Percentiles rank a stretch among this genome's conserved stretches.
phyloP scores from a whole-genome alignment of 1,140 invertebrate genomes.

The Maconellicoccus hirsutus region DNA sequence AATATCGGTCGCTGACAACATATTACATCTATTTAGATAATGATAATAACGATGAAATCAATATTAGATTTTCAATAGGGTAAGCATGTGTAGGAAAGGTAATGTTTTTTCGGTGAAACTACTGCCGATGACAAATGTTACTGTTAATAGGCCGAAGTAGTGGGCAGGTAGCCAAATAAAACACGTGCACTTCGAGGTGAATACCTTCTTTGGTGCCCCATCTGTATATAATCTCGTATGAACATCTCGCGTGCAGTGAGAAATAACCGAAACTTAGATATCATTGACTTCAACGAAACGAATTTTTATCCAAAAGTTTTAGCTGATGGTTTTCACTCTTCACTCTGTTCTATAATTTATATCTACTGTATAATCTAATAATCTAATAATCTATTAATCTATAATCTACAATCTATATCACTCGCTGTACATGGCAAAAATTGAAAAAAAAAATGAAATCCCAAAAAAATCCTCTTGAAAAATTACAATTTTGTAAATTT shows the following conservation, averaged over 20 bases:
- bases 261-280: neutral
- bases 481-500: no score
- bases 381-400: no score
- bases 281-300: neutral
- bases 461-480: no score
- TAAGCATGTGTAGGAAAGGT: neutral
- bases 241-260: neutral
- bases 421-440: no score
- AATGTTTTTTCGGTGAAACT: neutral
- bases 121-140: constrained; percentile 11
- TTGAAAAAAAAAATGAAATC: no score
- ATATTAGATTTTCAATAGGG: neutral
- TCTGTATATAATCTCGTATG: neutral
- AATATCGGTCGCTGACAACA: no score
- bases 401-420: no score
- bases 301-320: no score
- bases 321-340: no score
- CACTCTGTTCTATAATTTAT: no score
- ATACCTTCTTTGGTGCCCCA: constrained; percentile 13
- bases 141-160: constrained; percentile 18
- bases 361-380: no score
- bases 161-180: constrained; percentile 14
- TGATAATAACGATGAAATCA: neutral
- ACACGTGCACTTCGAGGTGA: constrained; percentile 16
- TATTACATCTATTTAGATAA: no score